Conservation (phyloP, 2,113 vertebrate species). For the Alexandromys fortis region DNA sequence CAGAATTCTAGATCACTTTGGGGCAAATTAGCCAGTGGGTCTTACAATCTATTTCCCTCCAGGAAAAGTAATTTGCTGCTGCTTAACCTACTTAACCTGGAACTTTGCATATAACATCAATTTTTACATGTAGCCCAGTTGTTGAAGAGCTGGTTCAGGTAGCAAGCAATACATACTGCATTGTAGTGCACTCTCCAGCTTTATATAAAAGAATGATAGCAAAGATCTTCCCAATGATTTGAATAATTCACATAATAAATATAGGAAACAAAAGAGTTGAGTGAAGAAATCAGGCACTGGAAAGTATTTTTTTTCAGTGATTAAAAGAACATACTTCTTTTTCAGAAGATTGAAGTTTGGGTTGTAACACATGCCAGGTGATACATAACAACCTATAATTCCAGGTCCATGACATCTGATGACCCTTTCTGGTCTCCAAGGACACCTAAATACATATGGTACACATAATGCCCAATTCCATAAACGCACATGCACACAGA, state of each 20-base stretch:
- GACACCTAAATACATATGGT: neutral
- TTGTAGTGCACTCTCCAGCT: neutral
- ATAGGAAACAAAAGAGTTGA: neutral
- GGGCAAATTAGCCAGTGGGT: neutral
- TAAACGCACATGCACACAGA: neutral
- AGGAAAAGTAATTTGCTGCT: neutral
- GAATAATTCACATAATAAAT: neutral
- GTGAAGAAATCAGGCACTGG: neutral
- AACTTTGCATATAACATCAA: neutral
- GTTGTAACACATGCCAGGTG: too few species aligned
- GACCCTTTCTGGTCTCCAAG: neutral
- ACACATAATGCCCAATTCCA: neutral
- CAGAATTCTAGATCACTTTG: neutral
- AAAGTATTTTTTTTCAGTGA: neutral
- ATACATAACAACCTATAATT: neutral
- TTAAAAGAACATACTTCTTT: neutral
- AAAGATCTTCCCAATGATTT: neutral
- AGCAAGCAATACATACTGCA: neutral
- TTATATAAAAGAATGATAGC: neutral
- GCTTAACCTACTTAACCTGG: neutral
- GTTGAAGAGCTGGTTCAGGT: neutral
- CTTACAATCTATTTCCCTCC: neutral
- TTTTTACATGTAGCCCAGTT: neutral
- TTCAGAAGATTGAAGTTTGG: neutral
- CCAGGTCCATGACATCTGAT: neutral